phyloP scores from a whole-genome alignment of 2,888 invertebrate genomes.

The Drosophila ustulata region DNA sequence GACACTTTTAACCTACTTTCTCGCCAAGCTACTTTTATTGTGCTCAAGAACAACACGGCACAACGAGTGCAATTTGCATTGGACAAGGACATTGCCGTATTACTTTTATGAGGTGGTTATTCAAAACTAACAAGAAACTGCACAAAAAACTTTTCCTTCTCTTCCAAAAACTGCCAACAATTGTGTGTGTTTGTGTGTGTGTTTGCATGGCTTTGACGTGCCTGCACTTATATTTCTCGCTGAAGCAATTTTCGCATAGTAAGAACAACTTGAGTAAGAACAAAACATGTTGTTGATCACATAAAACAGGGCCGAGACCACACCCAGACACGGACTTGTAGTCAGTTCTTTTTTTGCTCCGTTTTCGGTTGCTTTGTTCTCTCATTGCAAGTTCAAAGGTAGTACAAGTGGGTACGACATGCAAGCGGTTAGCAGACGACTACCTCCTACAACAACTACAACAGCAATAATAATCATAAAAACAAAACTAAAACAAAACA shows the following conservation, averaged over 20 bases:
- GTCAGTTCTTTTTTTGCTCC: constrained; percentile 31
- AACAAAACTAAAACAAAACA: constrained; percentile 71
- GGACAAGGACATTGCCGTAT: constrained; percentile 70
- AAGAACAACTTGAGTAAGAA: constrained; percentile 61
- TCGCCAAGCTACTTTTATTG: constrained; percentile 37
- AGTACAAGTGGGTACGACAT: constrained; percentile 76
- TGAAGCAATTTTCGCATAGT: constrained; percentile 63
- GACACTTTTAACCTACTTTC: constrained; percentile 48
- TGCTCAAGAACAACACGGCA: constrained; percentile 40
- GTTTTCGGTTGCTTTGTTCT: constrained; percentile 34
- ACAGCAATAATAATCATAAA: constrained; percentile 36
- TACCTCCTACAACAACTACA: constrained; percentile 35
- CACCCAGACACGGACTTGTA: constrained; percentile 29
- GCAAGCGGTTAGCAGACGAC: constrained; percentile 55
- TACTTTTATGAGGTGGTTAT: constrained; percentile 70
- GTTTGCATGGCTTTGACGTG: constrained; percentile 64
- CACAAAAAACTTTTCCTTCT: constrained; percentile 43
- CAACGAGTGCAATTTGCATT: constrained; percentile 60
- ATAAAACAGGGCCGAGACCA: constrained; percentile 62
- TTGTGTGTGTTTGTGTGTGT: constrained; percentile 21
- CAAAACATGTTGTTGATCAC: constrained; percentile 81
- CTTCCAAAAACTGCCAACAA: constrained; percentile 25
- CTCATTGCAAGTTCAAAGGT: constrained; percentile 68
- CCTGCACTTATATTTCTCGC: constrained; percentile 41
- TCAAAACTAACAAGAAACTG: constrained; percentile 66